A percentile compares a stretch with the other conserved stretches of the same genome.
Evolutionary conservation across 2,888 invertebrate genomes (phyloP).

Genomic region (Vannuccia rotundouncinata): DNA sequence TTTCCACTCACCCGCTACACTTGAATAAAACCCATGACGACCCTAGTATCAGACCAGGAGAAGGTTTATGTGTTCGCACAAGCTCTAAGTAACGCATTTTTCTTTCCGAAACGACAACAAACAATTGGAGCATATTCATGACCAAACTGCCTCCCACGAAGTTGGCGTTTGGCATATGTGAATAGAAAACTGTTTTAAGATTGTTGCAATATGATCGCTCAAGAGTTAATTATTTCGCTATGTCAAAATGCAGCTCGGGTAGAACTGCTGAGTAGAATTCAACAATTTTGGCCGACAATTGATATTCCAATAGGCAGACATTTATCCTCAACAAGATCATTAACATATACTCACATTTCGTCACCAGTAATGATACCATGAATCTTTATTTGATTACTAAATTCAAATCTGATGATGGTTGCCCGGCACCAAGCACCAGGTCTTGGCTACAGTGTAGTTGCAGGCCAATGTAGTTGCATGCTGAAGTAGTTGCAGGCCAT

Average conservation of each 20-base stretch:
- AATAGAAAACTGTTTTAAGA: neutral
- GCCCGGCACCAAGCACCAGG: too few relatives aligned
- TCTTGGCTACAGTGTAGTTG: too few relatives aligned
- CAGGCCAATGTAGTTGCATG: too few relatives aligned
- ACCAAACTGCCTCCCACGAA: slow-evolving; percentile 6
- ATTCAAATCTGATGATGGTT: neutral
- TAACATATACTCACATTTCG: slow-evolving; percentile 24
- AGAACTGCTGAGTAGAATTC: neutral
- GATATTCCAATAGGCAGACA: neutral
- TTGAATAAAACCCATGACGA: too few relatives aligned
- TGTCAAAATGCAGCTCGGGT: neutral
- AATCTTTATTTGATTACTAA: neutral
- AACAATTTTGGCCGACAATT: neutral
- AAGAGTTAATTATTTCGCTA: neutral
- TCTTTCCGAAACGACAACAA: too few relatives aligned
- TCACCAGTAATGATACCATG: slow-evolving; percentile 29
- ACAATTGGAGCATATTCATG: neutral
- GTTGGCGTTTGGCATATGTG: neutral
- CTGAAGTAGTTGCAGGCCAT: too few relatives aligned
- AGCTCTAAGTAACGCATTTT: too few relatives aligned
- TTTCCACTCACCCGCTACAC: neutral
- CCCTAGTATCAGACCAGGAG: too few relatives aligned
- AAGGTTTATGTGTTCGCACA: too few relatives aligned
- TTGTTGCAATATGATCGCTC: neutral
- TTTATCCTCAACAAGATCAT: neutral